Evolutionary conservation across 2,888 invertebrate genomes (phyloP).

Genomic region (Invenusta paracnida): DNA sequence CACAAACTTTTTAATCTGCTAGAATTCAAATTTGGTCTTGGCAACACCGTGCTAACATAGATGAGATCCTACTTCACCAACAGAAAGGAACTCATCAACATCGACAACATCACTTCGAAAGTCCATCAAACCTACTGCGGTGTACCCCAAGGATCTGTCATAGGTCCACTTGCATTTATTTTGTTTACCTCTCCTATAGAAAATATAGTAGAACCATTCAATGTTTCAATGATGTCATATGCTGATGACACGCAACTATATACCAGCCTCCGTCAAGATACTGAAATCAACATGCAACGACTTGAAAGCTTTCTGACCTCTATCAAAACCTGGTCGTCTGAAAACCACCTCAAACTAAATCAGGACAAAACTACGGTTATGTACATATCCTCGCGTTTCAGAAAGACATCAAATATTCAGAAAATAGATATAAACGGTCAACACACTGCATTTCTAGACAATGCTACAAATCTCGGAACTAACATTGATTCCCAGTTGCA

Average conservation of each 20-base stretch:
- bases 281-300: background rate
- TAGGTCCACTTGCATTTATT: background rate
- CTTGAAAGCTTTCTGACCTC: background rate
- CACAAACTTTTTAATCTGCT: no score
- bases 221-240: background rate
- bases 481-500: constrained; percentile 10
- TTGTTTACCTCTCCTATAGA: background rate
- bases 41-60: background rate
- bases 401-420: constrained; percentile 3
- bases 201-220: background rate
- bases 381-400: constrained; percentile 16
- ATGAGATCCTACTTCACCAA: background rate
- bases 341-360: no score
- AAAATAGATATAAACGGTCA: constrained; percentile 1
- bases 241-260: background rate
- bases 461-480: constrained; percentile 26
- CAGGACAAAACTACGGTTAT: no score
- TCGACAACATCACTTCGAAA: background rate
- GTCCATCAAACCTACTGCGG: background rate
- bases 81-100: background rate
- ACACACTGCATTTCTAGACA: constrained; percentile 20
- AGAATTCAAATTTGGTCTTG: no score
- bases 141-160: background rate
- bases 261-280: background rate
- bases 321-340: constrained; percentile 14